A percentile compares a stretch with the other conserved stretches of the same genome.
These are phyloP conservation scores for Drosophila oshimai DNA, from an alignment of 1,140 invertebrate species.

Conservation along the genomic window DNA sequence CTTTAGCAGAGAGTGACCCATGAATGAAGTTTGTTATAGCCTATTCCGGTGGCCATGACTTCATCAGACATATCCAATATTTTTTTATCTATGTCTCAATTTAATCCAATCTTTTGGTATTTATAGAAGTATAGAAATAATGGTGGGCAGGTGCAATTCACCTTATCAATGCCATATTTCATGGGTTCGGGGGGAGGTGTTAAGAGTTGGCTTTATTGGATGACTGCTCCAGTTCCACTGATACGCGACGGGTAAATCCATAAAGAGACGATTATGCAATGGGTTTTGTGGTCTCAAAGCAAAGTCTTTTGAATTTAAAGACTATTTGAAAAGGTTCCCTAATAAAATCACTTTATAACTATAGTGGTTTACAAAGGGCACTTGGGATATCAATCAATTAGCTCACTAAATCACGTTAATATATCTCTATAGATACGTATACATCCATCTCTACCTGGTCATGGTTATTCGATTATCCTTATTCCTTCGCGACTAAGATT, in stretches of 20 bases:
- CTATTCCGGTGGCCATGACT: constrained; percentile 13
- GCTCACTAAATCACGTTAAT: background rate
- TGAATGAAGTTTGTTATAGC: background rate
- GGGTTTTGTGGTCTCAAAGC: background rate
- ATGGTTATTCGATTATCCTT: constrained; percentile 31
- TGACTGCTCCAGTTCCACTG: constrained; percentile 19
- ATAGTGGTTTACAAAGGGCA: background rate
- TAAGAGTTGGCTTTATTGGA: constrained; percentile 36
- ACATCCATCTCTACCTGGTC: constrained; percentile 9
- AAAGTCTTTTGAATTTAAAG: background rate
- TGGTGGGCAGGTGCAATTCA: constrained; percentile 36
- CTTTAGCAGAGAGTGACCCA: background rate
- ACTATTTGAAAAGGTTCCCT: background rate
- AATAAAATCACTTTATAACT: background rate
- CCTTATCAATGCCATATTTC: constrained; percentile 49
- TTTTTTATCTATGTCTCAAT: constrained; percentile 16
- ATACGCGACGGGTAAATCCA: constrained; percentile 47
- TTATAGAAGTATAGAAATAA: constrained; percentile 19
- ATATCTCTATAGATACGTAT: background rate
- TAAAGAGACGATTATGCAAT: constrained; percentile 63
- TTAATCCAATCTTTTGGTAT: constrained; percentile 21
- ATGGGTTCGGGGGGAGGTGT: background rate
- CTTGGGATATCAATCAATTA: background rate
- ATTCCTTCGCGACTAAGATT: background rate
- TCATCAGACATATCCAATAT: constrained; percentile 26